Evolutionary conservation across 2,888 invertebrate species (phyloP).

Genomic region (Bimastos eiseni): DNA sequence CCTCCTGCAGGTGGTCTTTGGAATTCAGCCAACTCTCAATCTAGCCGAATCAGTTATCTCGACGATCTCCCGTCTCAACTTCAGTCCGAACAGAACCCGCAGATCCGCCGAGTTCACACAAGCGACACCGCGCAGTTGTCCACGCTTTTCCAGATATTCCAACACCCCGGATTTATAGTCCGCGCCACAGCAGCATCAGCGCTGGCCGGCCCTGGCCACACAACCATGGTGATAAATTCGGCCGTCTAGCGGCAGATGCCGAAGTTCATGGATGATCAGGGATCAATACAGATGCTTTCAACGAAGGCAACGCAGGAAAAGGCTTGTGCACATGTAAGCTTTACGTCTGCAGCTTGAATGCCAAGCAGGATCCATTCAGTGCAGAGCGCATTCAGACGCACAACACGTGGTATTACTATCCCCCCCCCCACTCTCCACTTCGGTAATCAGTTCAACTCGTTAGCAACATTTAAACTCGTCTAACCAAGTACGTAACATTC

Average conservation of each 20-base stretch:
- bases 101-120: too few relatives aligned
- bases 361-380: not conserved
- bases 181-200: not conserved
- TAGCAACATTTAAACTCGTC: not conserved
- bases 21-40: too few relatives aligned
- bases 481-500: not conserved
- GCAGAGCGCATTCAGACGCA: not conserved
- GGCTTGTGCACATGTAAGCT: not conserved
- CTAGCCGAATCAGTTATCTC: too few relatives aligned
- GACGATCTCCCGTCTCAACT: too few relatives aligned
- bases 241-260: not conserved
- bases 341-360: not conserved
- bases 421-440: too few relatives aligned
- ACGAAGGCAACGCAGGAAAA: not conserved
- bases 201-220: not conserved
- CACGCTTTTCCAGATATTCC: not conserved
- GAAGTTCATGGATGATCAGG: slow-evolving; percentile 1
- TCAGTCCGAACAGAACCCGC: too few relatives aligned
- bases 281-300: not conserved
- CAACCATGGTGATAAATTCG: slow-evolving; percentile 13
- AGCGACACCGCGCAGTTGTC: not conserved
- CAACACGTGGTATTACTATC: not conserved
- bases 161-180: not conserved
- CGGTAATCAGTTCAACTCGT: not conserved
- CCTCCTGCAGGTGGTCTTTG: too few relatives aligned